Evolutionary conservation across 2,113 vertebrate genomes (phyloP).

Genomic region (Probosciger aterrimus): DNA sequence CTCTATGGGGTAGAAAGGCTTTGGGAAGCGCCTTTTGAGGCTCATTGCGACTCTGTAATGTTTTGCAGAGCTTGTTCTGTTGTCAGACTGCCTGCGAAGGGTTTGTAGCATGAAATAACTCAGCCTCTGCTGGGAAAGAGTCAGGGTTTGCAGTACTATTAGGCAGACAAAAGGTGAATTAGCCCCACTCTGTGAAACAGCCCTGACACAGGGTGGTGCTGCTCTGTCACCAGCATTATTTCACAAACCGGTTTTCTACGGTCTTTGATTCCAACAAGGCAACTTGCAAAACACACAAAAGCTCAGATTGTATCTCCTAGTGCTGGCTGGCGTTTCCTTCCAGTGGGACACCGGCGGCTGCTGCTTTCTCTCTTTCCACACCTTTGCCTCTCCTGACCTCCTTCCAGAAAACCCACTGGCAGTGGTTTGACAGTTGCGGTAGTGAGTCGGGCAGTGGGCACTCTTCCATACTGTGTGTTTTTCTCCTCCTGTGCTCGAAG

Average conservation of each 20-base stretch:
- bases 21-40: not conserved
- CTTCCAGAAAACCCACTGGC: conserved; percentile 53
- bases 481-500: conserved; percentile 38
- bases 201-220: conserved; percentile 42
- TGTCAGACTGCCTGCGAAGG: conserved; percentile 3
- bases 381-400: conserved; percentile 39
- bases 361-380: conserved; percentile 49
- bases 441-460: not conserved
- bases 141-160: not conserved
- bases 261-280: conserved; percentile 50
- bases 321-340: not conserved
- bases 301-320: conserved; percentile 29
- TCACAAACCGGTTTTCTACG: conserved; percentile 42
- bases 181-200: conserved; percentile 41
- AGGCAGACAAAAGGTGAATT: conserved; percentile 56
- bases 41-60: not conserved
- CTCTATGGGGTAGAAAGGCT: not conserved
- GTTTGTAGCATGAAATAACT: not conserved
- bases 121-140: not conserved
- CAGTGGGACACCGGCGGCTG: not conserved
- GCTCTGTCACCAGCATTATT: conserved; percentile 38
- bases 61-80: not conserved
- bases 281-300: conserved; percentile 23
- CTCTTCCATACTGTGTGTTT: conserved; percentile 50
- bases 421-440: conserved; percentile 49